Base-by-base conservation (phyloP, 1,140 invertebrate genomes). In the Zaprionus taronus region DNA sequence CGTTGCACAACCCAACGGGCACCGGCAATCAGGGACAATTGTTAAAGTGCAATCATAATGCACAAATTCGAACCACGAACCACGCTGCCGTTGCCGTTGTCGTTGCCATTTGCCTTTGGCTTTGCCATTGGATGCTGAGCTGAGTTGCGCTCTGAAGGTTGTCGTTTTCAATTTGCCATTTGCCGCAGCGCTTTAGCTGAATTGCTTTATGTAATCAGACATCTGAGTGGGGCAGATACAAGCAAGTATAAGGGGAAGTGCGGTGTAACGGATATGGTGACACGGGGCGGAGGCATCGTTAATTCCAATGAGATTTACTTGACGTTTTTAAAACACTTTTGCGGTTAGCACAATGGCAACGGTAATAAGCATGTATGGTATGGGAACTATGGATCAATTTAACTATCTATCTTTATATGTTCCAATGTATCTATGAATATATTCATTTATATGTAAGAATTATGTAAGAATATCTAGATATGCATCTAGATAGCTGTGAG, bases 21-120 rank as follows among this genome's bases (percentile, higher is more conserved):
- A 47, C n/a, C 26, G 62, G 70, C 74, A 72, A 77, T 77, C 74
- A 72, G 69, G 62, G 62, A 72, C 74, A 77, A 77, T 72, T 77
- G 69, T 67, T 72, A 67, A 61, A 77, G 74, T 77, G 74, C 74
- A 72, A 72, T 77, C 63, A 77, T 77, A 72, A 77, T 77, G 69
- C 74, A 71, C 55, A 67, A 77, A 67, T 72, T 67, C 41, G 41
- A 70, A 34, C 36, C 70, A 63, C 36, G 38, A 24, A 36, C 58
- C 58, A 41, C n/a, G 4, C 36, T 26, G 38, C 56, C 55, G 67
- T 38, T n/a, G 38, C 56, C 55, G 67, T 38, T n/a, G 38, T 47
- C 55, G 67, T 38, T 64, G 67, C n/a, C 61, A 65, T 38, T 55
- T 70, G 58, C 41, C 66, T 60, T 60, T 51, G 47, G 47, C 11